Evolutionary conservation across 1,140 invertebrate genomes (phyloP).

Genomic region (Drosophila melanica): DNA sequence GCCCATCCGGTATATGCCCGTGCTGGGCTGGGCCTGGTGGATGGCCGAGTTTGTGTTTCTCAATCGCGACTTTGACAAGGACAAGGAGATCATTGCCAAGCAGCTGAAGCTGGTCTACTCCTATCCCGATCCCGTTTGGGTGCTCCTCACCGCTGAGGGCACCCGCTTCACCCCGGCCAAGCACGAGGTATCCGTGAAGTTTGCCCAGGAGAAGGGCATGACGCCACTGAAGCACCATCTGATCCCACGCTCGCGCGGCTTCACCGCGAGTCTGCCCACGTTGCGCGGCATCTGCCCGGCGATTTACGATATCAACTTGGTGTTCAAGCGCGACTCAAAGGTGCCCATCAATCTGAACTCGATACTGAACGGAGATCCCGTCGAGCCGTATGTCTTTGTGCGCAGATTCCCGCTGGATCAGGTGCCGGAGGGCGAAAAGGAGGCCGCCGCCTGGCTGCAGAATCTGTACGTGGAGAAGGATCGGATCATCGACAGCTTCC

Average conservation of each 20-base stretch:
- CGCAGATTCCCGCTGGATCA: conserved; percentile 91
- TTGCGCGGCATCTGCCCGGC: conserved; percentile 90
- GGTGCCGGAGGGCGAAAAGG: conserved; percentile 92
- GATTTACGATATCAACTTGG: conserved; percentile 93
- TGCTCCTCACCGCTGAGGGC: conserved; percentile 96
- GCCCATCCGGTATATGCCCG: conserved; percentile 93
- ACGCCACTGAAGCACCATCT: conserved; percentile 95
- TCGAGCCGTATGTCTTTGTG: conserved; percentile 91
- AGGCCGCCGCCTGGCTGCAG: conserved; percentile 92
- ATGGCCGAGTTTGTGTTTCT: conserved; percentile 97
- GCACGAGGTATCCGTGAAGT: conserved; percentile 93
- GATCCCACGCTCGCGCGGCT: conserved; percentile 96
- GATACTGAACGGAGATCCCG: conserved; percentile 90
- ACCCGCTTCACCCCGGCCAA: conserved; percentile 96
- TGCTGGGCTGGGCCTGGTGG: conserved; percentile 97
- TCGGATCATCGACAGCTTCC: conserved; percentile 91
- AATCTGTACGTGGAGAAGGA: conserved; percentile 88
- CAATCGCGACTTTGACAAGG: conserved; percentile 95
- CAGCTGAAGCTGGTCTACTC: conserved; percentile 92
- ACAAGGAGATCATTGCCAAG: conserved; percentile 91
- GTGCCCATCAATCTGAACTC: conserved; percentile 91
- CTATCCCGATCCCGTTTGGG: conserved; percentile 94
- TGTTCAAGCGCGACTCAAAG: conserved; percentile 88
- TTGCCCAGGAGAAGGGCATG: conserved; percentile 93
- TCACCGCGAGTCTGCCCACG: conserved; percentile 90